These are phyloP conservation scores for Galeopterus variegatus DNA, from an alignment of 2,113 vertebrate species.

Conservation along the genomic window DNA sequence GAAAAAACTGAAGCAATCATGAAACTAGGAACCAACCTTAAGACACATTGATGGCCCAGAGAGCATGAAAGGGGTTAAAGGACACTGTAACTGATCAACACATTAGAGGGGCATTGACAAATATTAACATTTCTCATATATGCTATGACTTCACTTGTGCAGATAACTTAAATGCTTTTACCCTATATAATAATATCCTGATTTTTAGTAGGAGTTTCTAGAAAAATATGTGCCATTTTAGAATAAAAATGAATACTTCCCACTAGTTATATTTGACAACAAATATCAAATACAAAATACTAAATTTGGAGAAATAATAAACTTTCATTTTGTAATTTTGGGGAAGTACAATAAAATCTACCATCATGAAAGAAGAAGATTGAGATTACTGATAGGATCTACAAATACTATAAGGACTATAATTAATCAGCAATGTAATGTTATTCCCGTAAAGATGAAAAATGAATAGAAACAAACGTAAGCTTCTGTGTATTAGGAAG, in stretches of 20 bases:
- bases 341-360: background rate
- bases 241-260: background rate
- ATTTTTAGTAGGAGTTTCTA: background rate
- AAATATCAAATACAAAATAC: slow-evolving; percentile 39
- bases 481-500: background rate
- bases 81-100: background rate
- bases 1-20: background rate
- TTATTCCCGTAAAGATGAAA: background rate
- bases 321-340: slow-evolving; percentile 28
- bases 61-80: background rate
- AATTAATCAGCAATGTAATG: slow-evolving; percentile 46
- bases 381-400: background rate
- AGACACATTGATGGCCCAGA: fast-evolving
- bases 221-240: background rate
- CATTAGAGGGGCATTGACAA: background rate
- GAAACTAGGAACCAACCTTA: background rate
- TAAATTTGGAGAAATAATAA: background rate
- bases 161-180: background rate
- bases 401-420: background rate
- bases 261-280: background rate
- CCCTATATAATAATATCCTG: background rate
- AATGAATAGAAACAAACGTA: background rate
- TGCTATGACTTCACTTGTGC: background rate
- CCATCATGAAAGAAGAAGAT: background rate
- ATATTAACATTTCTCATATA: background rate